Evolutionary conservation across 2,113 vertebrate genomes (phyloP).

Genomic region (Cinclus mexicanus): DNA sequence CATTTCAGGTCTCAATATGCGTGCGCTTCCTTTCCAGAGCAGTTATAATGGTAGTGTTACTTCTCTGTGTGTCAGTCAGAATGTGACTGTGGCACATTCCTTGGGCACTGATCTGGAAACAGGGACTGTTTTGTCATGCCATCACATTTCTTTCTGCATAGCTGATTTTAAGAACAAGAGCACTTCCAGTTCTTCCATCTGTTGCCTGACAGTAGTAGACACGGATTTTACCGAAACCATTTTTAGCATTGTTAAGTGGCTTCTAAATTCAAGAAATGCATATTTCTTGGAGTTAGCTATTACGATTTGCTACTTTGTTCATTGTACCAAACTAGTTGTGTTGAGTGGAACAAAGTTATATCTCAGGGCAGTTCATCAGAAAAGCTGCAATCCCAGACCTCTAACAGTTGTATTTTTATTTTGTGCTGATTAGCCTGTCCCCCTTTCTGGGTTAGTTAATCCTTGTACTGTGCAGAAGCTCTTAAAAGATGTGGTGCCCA

Average conservation of each 20-base stretch:
- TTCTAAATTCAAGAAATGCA: not conserved
- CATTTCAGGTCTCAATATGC: not conserved
- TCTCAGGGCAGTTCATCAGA: not conserved
- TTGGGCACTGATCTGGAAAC: not conserved
- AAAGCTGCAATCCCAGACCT: not conserved
- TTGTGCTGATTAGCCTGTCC: not conserved
- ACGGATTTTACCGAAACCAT: not conserved
- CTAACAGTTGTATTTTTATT: not conserved
- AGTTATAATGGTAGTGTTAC: not conserved
- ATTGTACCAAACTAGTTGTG: not conserved
- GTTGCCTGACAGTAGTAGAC: not conserved
- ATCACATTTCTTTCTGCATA: not conserved
- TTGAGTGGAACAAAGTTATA: not conserved
- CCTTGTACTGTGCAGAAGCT: not conserved
- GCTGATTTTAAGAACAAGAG: not conserved
- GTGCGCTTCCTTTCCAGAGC: accelerated
- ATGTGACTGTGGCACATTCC: accelerated
- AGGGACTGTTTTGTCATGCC: not conserved
- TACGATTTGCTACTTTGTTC: not conserved
- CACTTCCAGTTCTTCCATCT: not conserved
- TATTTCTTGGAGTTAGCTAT: not conserved
- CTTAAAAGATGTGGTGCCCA: not conserved
- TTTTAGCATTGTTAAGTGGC: not conserved
- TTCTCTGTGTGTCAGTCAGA: not conserved
- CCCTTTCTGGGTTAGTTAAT: not conserved